A percentile compares a stretch with the other conserved stretches of the same genome.
These are phyloP conservation scores for Cottoperca gobio DNA, from an alignment of 2,797 vertebrate genomes.

Conservation along the genomic window DNA sequence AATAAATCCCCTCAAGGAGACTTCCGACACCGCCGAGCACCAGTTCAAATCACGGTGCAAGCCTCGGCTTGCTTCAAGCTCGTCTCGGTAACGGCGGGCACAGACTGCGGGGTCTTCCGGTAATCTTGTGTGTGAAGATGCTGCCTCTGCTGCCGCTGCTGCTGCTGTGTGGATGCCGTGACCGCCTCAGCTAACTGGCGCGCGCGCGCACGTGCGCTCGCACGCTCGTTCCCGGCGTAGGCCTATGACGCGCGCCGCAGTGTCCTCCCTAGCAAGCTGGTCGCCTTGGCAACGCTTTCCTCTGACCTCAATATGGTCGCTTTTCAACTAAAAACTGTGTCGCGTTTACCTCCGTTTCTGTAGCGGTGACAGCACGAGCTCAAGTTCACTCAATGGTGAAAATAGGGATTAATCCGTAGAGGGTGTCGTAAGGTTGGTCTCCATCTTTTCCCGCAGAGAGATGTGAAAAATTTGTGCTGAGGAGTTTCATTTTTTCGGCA, in stretches of 20 bases:
- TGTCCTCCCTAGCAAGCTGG: slow-evolving; percentile 78
- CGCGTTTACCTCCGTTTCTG: slow-evolving; percentile 21
- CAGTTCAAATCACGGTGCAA: slow-evolving; percentile 9
- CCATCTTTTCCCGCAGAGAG: slow-evolving; percentile 22
- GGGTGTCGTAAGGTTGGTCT: neutral
- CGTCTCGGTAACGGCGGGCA: slow-evolving; percentile 31
- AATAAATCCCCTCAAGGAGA: slow-evolving; percentile 41
- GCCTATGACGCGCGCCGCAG: slow-evolving; percentile 72
- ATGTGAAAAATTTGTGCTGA: slow-evolving; percentile 44
- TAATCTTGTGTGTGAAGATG: slow-evolving; percentile 28
- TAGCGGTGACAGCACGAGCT: slow-evolving; percentile 4
- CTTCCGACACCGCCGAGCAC: slow-evolving; percentile 25
- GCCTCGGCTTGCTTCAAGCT: slow-evolving; percentile 8
- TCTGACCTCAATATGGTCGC: slow-evolving; percentile 79
- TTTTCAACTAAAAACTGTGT: slow-evolving; percentile 21
- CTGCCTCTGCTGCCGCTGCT: neutral
- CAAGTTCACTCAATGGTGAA: neutral
- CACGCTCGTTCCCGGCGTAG: slow-evolving; percentile 57
- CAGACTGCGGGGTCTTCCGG: slow-evolving; percentile 35
- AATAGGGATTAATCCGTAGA: neutral
- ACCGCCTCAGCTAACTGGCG: slow-evolving; percentile 41
- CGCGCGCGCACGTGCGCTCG: slow-evolving; percentile 48
- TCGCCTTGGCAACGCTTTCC: slow-evolving; percentile 83
- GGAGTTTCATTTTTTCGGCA: slow-evolving; percentile 55
- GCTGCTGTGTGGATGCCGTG: slow-evolving; percentile 50